Evolutionary conservation across 2,888 invertebrate genomes (phyloP).

Genomic region (Caenorhabditis macrosperma): DNA sequence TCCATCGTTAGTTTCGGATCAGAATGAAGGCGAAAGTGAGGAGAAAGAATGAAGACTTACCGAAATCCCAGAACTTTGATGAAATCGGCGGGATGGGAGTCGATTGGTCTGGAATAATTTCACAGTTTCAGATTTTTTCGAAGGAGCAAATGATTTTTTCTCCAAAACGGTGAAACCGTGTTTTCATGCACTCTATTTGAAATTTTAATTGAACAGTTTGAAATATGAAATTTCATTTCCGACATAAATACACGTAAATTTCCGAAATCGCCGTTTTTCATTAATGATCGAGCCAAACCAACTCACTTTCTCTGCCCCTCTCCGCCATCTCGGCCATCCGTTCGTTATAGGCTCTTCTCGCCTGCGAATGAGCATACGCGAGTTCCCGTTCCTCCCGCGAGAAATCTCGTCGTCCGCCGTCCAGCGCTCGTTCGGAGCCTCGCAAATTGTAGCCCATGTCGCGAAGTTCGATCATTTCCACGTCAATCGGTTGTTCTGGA

Average conservation of each 20-base stretch:
- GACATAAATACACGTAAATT: no score
- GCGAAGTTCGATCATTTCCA: constrained; percentile 64
- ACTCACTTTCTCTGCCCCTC: constrained; percentile 20
- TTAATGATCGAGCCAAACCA: background rate
- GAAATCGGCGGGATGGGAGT: constrained; percentile 39
- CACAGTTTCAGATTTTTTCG: no score
- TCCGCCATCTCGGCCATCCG: background rate
- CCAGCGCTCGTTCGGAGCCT: constrained; percentile 41
- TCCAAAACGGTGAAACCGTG: no score
- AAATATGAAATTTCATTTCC: no score
- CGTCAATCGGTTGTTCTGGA: constrained; percentile 35
- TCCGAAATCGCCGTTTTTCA: no score
- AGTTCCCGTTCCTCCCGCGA: constrained; percentile 7
- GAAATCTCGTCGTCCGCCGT: background rate
- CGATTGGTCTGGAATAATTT: constrained; percentile 15
- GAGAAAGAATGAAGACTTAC: constrained; percentile 7
- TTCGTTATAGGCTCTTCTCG: background rate
- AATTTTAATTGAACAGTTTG: background rate
- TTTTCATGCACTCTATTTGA: no score
- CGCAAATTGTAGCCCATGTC: constrained; percentile 56
- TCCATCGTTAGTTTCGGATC: background rate
- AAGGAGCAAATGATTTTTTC: no score
- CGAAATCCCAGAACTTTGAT: constrained; percentile 49
- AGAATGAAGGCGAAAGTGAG: background rate
- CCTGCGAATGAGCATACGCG: background rate